Base-by-base conservation (phyloP, 2,797 vertebrate species). In the Macroramphosus scolopax region DNA sequence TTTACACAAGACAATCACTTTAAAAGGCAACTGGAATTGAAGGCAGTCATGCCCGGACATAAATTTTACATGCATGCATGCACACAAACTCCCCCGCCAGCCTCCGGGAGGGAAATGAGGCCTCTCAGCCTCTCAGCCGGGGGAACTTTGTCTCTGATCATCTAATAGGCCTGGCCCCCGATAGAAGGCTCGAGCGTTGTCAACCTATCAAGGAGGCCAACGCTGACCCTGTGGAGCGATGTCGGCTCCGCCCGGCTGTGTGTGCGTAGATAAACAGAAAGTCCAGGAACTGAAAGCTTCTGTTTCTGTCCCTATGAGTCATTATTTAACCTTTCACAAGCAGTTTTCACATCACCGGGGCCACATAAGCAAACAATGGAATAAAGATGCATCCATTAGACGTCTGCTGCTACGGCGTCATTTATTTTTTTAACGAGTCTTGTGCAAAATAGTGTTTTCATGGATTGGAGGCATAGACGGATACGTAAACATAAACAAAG, bases 131-230 rank as follows among this genome's bases (percentile, higher is more conserved):
- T n/a, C 70, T 73, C 62, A 73, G 62, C 64, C 68, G 49, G 42
- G 73, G 78, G 78, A 75, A 63, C 49, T 10, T 20, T 48, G 51
- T 51, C 78, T 86, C 63, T 82, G 82, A 85, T 86, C 81, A 62
- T 83, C 76, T 83, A 84, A 80, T 76, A 69, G 82, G 56, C 78
- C 71, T 72, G 82, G 73, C 42, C 68, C 63, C 67, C 70, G 57
- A 78, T 69, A 77, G 73, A 74, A 67, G 66, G 66, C 35, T 28
- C 68, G 55, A 31, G 60, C 64, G 61, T 74, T 63, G 36, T 81
- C 81, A 76, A 77, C 75, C 72, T 77, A 72, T 84, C 80, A 69
- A 54, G 68, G 75, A n/a, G 81, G 79, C 75, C 76, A 63, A 41
- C 63, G 59, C 72, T 66, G 77, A 84, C 80, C 75, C 77, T 17